Percentiles rank a stretch among this genome's conserved stretches.
These are phyloP conservation scores for Dipodomys stephensi DNA, from an alignment of 2,113 vertebrate species.

Conservation along the genomic window DNA sequence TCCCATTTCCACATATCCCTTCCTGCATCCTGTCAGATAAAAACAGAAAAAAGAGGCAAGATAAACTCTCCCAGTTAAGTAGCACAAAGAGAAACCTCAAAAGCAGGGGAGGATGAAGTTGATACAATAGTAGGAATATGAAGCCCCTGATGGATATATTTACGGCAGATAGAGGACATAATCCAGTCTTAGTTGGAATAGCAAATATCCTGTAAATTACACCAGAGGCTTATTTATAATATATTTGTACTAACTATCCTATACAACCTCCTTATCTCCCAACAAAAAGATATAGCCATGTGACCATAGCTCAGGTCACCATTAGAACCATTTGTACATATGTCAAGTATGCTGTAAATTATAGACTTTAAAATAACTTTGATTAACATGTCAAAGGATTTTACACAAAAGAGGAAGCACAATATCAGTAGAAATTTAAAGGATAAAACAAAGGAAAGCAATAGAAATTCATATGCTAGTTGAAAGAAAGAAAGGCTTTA, in stretches of 20 bases:
- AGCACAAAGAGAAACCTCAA: not conserved
- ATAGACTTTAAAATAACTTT: not conserved
- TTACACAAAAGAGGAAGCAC: not conserved
- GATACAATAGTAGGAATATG: not conserved
- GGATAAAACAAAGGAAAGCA: not conserved
- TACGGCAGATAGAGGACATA: too few species aligned
- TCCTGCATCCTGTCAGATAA: not conserved
- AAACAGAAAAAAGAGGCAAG: not conserved
- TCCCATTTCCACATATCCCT: rapidly evolving
- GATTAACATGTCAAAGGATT: not conserved
- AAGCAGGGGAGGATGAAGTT: not conserved
- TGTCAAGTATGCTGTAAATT: not conserved
- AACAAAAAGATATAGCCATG: not conserved
- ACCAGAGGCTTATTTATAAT: not conserved
- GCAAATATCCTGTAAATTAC: not conserved
- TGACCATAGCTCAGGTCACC: too few species aligned
- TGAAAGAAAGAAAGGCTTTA: not conserved
- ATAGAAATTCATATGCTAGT: not conserved
- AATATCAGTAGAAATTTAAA: not conserved
- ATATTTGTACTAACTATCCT: not conserved
- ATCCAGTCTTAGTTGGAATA: too few species aligned
- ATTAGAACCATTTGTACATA: not conserved
- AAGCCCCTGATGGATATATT: too few species aligned
- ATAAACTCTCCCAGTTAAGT: not conserved
- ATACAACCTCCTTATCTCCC: not conserved